Percentiles rank a stretch among this genome's conserved stretches.
Evolutionary conservation across 2,888 invertebrate genomes (phyloP).

Genomic region (Drosophila limbata): DNA sequence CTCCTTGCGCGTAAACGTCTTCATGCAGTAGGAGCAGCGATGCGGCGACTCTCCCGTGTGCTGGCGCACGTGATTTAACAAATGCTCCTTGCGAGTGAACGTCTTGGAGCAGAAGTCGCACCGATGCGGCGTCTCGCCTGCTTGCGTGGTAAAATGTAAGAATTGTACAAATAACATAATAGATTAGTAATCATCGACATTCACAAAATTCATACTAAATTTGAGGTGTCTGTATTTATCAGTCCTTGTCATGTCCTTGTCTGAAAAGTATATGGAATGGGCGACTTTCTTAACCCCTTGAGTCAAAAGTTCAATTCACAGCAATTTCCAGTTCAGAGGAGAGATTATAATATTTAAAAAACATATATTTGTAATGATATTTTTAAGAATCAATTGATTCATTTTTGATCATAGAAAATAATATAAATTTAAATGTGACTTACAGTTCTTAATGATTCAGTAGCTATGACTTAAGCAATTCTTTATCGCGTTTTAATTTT

Average conservation of each 20-base stretch:
- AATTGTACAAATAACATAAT: constrained; percentile 85
- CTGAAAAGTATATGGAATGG: not conserved
- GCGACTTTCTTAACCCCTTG: too few species aligned
- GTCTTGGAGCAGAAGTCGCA: constrained; percentile 95
- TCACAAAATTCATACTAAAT: not conserved
- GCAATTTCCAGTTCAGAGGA: not conserved
- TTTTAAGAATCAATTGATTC: too few species aligned
- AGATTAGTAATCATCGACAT: constrained; percentile 85
- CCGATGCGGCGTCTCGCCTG: constrained; percentile 92
- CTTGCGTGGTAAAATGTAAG: constrained; percentile 48
- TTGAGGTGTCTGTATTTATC: not conserved
- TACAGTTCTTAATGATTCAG: not conserved
- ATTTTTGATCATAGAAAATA: not conserved
- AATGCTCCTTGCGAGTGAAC: constrained; percentile 94
- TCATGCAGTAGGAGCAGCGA: constrained; percentile 93
- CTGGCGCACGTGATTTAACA: constrained; percentile 93
- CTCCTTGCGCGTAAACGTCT: constrained; percentile 95
- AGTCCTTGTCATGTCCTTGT: constrained; percentile 4
- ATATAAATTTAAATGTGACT: too few species aligned
- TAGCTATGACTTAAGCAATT: too few species aligned
- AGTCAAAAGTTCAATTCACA: not conserved
- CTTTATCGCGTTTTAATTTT: too few species aligned
- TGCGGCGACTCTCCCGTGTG: constrained; percentile 94
- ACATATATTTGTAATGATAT: too few species aligned
- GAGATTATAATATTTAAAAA: too few species aligned